These are phyloP conservation scores for Paguma larvata DNA, from an alignment of 2,797 vertebrate species.

Conservation along the genomic window DNA sequence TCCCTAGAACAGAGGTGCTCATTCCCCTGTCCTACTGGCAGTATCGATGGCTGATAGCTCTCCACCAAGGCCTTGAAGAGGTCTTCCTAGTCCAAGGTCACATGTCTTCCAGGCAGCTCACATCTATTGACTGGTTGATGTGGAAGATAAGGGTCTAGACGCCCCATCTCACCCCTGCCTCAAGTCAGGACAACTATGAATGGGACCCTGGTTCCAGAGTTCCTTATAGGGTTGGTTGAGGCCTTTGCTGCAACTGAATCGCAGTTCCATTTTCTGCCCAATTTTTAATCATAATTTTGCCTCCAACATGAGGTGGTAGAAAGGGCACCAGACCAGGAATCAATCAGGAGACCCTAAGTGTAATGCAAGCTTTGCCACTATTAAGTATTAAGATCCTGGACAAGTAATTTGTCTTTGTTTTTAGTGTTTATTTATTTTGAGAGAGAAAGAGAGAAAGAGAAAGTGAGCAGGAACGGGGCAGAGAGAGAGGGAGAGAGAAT, in stretches of 20 bases:
- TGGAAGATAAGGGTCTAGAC: neutral
- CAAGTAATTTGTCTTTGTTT: neutral
- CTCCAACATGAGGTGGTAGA: neutral
- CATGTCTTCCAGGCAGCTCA: neutral
- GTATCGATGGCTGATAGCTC: neutral
- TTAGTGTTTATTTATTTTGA: too few relatives aligned
- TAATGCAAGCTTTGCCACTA: neutral
- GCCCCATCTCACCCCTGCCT: neutral
- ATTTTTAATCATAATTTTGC: neutral
- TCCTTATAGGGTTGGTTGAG: neutral
- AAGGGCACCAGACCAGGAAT: neutral
- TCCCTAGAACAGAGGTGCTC: neutral
- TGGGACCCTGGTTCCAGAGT: neutral
- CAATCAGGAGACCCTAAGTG: neutral
- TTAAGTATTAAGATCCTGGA: neutral
- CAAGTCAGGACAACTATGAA: neutral
- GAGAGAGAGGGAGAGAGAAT: too few relatives aligned
- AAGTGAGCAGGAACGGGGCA: too few relatives aligned
- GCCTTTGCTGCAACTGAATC: neutral
- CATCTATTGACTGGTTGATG: neutral
- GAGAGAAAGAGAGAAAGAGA: too few relatives aligned
- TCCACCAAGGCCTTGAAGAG: neutral
- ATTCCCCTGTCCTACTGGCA: neutral
- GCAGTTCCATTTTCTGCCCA: neutral
- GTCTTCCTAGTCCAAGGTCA: neutral